Percentiles rank a stretch among this genome's conserved stretches.
phyloP scores from a whole-genome alignment of 2,888 invertebrate genomes.

The Leptarthrus brevirostris region DNA sequence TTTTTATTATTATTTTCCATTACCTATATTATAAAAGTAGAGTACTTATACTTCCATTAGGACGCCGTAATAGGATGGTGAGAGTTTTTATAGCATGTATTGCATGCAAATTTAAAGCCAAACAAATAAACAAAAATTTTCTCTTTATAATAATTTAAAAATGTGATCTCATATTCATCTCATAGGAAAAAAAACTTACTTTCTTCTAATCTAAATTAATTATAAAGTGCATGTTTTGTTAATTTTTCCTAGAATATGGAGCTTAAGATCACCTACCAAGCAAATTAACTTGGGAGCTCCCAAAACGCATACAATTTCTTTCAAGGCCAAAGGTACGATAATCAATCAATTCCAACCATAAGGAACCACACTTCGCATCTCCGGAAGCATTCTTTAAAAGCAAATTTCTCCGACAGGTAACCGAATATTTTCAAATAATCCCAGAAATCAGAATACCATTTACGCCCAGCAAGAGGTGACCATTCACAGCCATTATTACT shows the following conservation, averaged over 20 bases:
- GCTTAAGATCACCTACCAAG: slow-evolving; percentile 9
- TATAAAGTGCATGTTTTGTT: no score
- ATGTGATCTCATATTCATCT: no score
- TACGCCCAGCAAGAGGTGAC: slow-evolving; percentile 28
- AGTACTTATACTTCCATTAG: no score
- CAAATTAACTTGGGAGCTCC: slow-evolving; percentile 4
- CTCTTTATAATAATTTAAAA: no score
- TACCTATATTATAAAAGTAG: no score
- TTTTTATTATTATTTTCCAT: no score
- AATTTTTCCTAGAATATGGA: background rate
- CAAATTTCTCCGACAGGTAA: slow-evolving; percentile 10
- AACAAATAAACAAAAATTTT: no score
- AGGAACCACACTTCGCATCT: background rate
- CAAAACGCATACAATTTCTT: background rate
- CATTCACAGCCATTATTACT: slow-evolving; percentile 26
- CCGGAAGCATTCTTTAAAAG: slow-evolving; percentile 17
- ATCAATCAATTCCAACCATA: slow-evolving; percentile 37
- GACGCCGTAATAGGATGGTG: no score
- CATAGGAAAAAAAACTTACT: no score
- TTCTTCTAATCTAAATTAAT: no score
- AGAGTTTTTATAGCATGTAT: no score
- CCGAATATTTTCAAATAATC: slow-evolving; percentile 24
- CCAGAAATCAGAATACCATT: slow-evolving; percentile 7
- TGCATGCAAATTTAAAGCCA: no score
- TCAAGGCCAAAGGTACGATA: background rate